Percentiles rank a stretch among this genome's conserved stretches.
phyloP scores from a whole-genome alignment of 2,888 invertebrate genomes.

The Patella depressa region DNA sequence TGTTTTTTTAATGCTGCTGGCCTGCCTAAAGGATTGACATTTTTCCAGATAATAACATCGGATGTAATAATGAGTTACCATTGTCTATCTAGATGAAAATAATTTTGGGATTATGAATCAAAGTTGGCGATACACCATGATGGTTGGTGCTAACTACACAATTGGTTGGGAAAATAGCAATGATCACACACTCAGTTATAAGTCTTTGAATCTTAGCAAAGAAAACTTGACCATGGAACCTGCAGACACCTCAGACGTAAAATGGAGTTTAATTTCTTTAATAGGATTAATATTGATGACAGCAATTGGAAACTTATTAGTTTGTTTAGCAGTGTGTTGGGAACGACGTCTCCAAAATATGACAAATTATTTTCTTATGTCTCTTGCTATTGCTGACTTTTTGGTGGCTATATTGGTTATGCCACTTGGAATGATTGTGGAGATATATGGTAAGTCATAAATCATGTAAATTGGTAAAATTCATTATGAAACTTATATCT shows the following conservation, averaged over 20 bases:
- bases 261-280: conserved; percentile 73
- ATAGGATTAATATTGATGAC: conserved; percentile 89
- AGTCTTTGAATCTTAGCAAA: no score
- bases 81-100: no score
- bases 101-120: no score
- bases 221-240: background rate
- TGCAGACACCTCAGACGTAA: conserved; percentile 11
- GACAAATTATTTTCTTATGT: conserved; percentile 94
- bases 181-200: no score
- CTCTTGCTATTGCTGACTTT: conserved; percentile 94
- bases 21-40: no score
- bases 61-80: no score
- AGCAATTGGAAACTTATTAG: conserved; percentile 90
- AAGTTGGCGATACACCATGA: no score
- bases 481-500: no score
- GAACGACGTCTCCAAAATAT: conserved; percentile 93
- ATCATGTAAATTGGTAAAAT: background rate
- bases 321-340: conserved; percentile 91
- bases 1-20: no score
- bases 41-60: no score
- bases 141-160: no score
- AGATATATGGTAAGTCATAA: conserved; percentile 58
- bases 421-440: conserved; percentile 89
- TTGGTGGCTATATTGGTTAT: conserved; percentile 94
- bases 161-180: no score